Conservation (phyloP, 1,140 invertebrate species). For the Drosophila lowei region DNA sequence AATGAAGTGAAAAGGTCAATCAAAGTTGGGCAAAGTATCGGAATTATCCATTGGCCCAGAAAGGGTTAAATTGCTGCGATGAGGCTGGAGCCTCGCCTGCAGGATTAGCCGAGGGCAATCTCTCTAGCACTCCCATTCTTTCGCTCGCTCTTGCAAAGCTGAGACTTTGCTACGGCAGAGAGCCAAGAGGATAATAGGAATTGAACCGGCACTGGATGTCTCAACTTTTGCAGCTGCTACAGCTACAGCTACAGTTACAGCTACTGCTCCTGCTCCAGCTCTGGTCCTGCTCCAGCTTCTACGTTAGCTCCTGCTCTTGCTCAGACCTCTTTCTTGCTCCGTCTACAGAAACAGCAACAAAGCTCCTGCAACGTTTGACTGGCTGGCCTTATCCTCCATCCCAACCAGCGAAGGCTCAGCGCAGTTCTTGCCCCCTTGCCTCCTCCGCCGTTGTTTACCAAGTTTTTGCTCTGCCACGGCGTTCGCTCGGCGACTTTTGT, state of each 20-base stretch:
- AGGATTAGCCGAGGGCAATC: slow-evolving; percentile 23
- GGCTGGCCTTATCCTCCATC: slow-evolving; percentile 19
- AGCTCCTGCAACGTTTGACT: slow-evolving; percentile 54
- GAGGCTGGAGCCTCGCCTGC: slow-evolving; percentile 7
- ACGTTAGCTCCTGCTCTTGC: neutral
- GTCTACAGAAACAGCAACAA: slow-evolving; percentile 2
- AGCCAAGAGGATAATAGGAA: slow-evolving; percentile 72
- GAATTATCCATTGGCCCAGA: slow-evolving; percentile 37
- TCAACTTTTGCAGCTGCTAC: slow-evolving; percentile 58
- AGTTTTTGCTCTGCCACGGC: slow-evolving; percentile 43
- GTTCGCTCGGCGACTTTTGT: slow-evolving; percentile 56
- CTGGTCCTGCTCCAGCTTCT: neutral
- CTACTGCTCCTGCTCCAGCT: neutral
- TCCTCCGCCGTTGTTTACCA: slow-evolving; percentile 63
- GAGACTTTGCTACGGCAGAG: slow-evolving; percentile 26
- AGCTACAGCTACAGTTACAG: neutral
- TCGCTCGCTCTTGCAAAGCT: slow-evolving; percentile 22
- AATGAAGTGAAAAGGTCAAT: slow-evolving; percentile 51
- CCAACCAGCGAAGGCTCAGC: slow-evolving; percentile 9
- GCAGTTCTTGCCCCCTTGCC: slow-evolving; percentile 4
- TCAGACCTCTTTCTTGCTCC: too few species aligned
- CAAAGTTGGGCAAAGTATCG: slow-evolving; percentile 41
- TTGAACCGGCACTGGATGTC: slow-evolving; percentile 62
- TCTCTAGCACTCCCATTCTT: neutral
- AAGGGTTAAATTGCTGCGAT: slow-evolving; percentile 36